Percentiles rank a stretch among this genome's conserved stretches.
Conservation (phyloP, 2,888 invertebrate species). For the Polymixis flavicincta region DNA sequence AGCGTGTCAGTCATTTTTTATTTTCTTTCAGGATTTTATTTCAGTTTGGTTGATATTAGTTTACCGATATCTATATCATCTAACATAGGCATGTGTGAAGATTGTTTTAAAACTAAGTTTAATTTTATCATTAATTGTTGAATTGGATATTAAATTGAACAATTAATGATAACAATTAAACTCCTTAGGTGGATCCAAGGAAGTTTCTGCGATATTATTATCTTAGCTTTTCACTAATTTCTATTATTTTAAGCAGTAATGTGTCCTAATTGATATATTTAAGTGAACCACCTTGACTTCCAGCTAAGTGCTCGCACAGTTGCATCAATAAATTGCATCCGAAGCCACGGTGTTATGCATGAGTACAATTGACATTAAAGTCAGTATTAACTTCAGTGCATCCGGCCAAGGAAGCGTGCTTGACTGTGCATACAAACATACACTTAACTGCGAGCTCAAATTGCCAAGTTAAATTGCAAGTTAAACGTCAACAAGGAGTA, state of each 20-base stretch:
- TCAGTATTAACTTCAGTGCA: slow-evolving; percentile 36
- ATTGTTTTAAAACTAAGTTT: neutral
- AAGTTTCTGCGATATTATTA: neutral
- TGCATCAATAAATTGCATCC: slow-evolving; percentile 41
- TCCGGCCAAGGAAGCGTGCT: slow-evolving; percentile 56
- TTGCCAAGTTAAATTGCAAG: slow-evolving; percentile 33
- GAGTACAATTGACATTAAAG: slow-evolving; percentile 47
- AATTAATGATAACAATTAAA: too few species aligned
- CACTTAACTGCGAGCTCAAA: slow-evolving; percentile 43
- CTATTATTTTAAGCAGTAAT: neutral
- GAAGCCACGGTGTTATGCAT: slow-evolving; percentile 30
- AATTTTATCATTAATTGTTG: neutral
- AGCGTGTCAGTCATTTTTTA: neutral
- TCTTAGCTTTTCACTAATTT: neutral
- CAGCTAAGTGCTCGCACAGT: neutral
- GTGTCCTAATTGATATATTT: neutral
- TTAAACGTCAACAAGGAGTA: slow-evolving; percentile 33
- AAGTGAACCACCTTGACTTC: slow-evolving; percentile 2
- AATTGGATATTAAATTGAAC: neutral
- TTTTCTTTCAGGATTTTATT: neutral
- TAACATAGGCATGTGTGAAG: neutral
- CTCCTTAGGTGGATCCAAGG: too few species aligned
- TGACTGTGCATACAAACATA: slow-evolving; percentile 57
- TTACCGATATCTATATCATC: too few species aligned
- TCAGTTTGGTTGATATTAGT: neutral